Percentiles rank a stretch among this genome's conserved stretches.
phyloP scores from a whole-genome alignment of 2,113 vertebrate genomes.

The Australoheros scitulus region DNA sequence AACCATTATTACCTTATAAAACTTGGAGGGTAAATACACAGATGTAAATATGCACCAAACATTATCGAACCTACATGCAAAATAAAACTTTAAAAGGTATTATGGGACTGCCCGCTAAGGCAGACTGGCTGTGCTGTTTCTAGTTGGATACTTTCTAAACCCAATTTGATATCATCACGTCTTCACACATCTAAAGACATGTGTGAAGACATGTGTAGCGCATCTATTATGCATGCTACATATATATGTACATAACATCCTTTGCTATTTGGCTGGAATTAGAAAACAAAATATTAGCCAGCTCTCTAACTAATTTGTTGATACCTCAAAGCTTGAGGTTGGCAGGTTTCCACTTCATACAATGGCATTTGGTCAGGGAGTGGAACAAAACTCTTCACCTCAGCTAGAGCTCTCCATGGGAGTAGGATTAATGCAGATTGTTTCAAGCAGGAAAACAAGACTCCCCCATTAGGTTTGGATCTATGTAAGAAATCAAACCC shows the following conservation, averaged over 20 bases:
- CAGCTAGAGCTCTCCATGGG: neutral
- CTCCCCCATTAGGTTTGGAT: constrained; percentile 20
- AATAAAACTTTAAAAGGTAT: neutral
- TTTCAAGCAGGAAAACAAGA: constrained; percentile 43
- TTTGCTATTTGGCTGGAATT: constrained; percentile 9
- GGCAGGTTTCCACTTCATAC: neutral
- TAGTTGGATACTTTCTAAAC: neutral
- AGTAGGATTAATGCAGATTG: constrained; percentile 35
- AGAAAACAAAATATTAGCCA: neutral
- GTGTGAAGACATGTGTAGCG: neutral
- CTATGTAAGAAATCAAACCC: constrained; percentile 51
- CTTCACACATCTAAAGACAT: neutral
- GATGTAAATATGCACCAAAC: neutral
- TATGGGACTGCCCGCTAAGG: neutral
- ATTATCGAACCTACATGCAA: neutral
- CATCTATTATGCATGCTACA: neutral
- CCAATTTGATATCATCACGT: neutral
- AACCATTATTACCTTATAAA: too few species aligned
- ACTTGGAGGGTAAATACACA: neutral
- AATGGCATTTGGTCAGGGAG: constrained; percentile 26
- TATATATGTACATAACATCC: neutral
- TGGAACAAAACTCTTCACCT: constrained; percentile 21
- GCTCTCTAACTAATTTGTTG: neutral
- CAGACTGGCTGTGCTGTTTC: neutral
- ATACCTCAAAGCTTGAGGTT: neutral